These are phyloP conservation scores for Atopsyche davidsoni DNA, from an alignment of 1,140 invertebrate species.

Conservation along the genomic window DNA sequence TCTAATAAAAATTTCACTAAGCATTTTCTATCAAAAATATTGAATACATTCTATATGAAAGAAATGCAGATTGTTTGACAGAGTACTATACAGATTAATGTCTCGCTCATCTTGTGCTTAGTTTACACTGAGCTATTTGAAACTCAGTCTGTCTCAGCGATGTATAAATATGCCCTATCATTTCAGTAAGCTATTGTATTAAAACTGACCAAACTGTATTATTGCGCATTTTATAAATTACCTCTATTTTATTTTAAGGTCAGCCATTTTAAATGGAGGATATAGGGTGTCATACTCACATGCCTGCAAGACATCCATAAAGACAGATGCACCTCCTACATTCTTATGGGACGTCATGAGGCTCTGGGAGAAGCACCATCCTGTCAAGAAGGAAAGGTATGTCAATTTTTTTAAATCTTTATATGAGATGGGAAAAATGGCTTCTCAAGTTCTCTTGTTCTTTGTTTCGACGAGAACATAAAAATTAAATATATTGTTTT, in stretches of 20 bases:
- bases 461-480: constrained; percentile 3
- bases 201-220: background rate
- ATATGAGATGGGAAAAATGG: no score
- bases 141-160: no score
- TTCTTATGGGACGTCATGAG: constrained; percentile 93
- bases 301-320: constrained; percentile 78
- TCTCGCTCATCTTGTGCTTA: background rate
- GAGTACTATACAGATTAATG: no score
- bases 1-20: no score
- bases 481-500: constrained; percentile 13
- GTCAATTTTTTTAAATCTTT: no score
- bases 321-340: constrained; percentile 84
- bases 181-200: background rate
- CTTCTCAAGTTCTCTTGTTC: no score
- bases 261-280: constrained; percentile 89
- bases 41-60: no score
- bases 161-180: no score
- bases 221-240: constrained; percentile 2
- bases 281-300: constrained; percentile 92
- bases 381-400: constrained; percentile 49
- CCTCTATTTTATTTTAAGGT: constrained; percentile 55
- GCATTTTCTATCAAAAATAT: no score
- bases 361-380: constrained; percentile 68
- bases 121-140: background rate
- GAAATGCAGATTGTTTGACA: no score